Evolutionary conservation across 2,888 invertebrate genomes (phyloP), one percentile per base, ranked within the genome.

Genomic region (Hirtodrosophila alboralis): DNA sequence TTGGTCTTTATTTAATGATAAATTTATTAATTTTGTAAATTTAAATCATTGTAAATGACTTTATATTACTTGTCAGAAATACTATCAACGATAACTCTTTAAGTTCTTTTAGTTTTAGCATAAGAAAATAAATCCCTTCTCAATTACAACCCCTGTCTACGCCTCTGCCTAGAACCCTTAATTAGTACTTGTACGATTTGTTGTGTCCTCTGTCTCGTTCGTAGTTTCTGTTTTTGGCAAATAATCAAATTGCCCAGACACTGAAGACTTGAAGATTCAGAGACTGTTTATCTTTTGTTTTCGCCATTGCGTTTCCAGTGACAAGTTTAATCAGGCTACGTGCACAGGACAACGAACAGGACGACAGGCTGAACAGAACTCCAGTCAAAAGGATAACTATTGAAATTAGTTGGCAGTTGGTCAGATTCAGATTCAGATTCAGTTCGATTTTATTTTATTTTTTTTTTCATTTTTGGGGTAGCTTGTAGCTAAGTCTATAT

Each of bases 281-380:
- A 74, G 66, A 67, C 74, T 81, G 84, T 85, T 85, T 81, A 85
- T 81, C 80, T 81, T 81, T 85, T 81, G 79, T 83, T 83, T n/a
- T 81, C 57, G 59, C 61, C 10, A n/a, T 37, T 44, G 10, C 44
- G 10, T 23, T 44, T 12, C 36, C 51, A 70, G 80, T 81, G 80
- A 81, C 80, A 81, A 81, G 80, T 81, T 81, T 85, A 81, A 83
- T 81, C 80, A 85, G 80, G 75, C 70, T 63, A 51, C 70, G 58
- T 69, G 60, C 34, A 49, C 13, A 26, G 36, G 30, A 45, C 62
- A 59, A 38, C 37, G 30, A 23, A 23, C 56, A 57, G 47, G 33
- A 45, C 16, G 38, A 23, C 13, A 18, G 18, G 16, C 10, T n/a
- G 30, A 9, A 37, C 38, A 66, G 44, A 31, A 21, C 0, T 38